Conservation (phyloP, 1,140 invertebrate species). For the Camponotus floridanus region DNA sequence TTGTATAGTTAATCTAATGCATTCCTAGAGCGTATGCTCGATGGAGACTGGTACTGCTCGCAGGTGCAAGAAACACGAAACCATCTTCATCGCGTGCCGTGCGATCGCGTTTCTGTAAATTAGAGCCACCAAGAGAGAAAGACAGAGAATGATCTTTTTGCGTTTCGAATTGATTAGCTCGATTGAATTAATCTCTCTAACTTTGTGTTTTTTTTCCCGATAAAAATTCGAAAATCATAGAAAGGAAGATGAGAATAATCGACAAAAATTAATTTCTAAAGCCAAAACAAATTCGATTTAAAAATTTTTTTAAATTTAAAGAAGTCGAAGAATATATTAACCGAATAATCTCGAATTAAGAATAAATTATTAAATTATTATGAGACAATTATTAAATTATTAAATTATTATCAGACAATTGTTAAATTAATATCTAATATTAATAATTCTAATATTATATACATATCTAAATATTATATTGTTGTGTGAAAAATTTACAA, state of each 20-base stretch:
- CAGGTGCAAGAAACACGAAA: conserved; percentile 61
- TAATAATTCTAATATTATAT: too few species aligned
- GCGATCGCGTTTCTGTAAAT: conserved; percentile 60
- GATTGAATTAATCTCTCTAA: not conserved
- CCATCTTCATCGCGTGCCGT: conserved; percentile 58
- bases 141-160: conserved; percentile 32
- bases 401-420: not conserved
- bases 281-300: not conserved
- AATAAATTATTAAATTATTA: not conserved
- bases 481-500: not conserved
- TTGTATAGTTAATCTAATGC: conserved; percentile 32
- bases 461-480: not conserved
- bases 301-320: not conserved
- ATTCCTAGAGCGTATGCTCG: conserved; percentile 45
- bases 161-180: conserved; percentile 46
- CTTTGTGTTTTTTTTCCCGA: not conserved
- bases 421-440: not conserved
- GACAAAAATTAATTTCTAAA: not conserved
- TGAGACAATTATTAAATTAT: not conserved
- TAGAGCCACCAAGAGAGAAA: conserved; percentile 16
- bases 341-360: not conserved
- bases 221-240: not conserved
- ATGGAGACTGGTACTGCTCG: conserved; percentile 54
- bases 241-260: not conserved
- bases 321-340: not conserved